Evolutionary conservation across 2,888 invertebrate genomes (phyloP).

Genomic region (Agrotis exclamationis): DNA sequence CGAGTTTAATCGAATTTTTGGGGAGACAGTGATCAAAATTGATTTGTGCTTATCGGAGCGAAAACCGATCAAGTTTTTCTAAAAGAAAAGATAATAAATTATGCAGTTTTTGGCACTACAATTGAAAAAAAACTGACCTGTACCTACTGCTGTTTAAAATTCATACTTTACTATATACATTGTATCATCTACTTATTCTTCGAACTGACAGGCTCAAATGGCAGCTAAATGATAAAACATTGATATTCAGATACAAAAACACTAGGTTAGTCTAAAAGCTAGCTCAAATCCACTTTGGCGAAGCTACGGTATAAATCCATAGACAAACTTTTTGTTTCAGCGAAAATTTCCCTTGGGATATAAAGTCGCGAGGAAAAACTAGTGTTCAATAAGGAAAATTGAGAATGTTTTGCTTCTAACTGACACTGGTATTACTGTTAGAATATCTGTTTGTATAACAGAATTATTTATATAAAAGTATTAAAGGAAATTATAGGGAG

Average conservation of each 20-base stretch:
- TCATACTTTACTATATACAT: background rate
- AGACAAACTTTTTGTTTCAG: slow-evolving; percentile 16
- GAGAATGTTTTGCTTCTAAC: slow-evolving; percentile 29
- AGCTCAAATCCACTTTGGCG: background rate
- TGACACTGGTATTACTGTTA: slow-evolving; percentile 8
- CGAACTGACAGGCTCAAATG: background rate
- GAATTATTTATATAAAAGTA: background rate
- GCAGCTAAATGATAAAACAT: background rate
- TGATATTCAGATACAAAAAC: background rate
- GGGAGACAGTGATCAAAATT: slow-evolving; percentile 5
- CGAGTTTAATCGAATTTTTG: slow-evolving; percentile 7
- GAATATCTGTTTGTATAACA: slow-evolving; percentile 3
- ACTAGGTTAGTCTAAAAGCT: background rate
- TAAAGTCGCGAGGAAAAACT: slow-evolving; percentile 2
- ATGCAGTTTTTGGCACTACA: background rate
- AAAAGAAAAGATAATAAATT: background rate
- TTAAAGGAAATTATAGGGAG: too few species aligned
- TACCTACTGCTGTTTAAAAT: too few species aligned
- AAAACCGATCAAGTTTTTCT: background rate
- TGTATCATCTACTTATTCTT: background rate
- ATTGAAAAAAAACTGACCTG: too few species aligned
- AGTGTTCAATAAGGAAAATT: slow-evolving; percentile 37
- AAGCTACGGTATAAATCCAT: slow-evolving; percentile 15
- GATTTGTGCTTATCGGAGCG: slow-evolving; percentile 8
- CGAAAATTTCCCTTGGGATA: slow-evolving; percentile 36